A percentile compares a stretch with the other conserved stretches of the same genome.
These are phyloP conservation scores for Zootermopsis nevadensis DNA, from an alignment of 2,888 invertebrate genomes.

Conservation along the genomic window DNA sequence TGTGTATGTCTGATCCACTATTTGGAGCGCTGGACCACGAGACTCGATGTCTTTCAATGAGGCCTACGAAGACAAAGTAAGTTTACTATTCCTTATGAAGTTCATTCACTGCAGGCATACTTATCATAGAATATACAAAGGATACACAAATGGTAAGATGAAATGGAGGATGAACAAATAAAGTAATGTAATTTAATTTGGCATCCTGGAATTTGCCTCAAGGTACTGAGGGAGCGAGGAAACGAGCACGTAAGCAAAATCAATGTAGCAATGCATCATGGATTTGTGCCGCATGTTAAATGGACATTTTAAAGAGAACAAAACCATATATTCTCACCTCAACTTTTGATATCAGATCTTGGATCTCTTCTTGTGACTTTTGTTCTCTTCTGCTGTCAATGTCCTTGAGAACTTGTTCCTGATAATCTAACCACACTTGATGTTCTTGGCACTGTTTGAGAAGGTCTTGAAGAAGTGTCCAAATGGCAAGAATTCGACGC, in stretches of 20 bases:
- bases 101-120: no score
- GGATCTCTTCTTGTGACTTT: constrained; percentile 44
- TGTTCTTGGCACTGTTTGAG: constrained; percentile 68
- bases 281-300: no score
- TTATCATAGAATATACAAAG: no score
- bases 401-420: constrained; percentile 71
- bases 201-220: no score
- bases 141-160: no score
- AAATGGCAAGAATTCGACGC: constrained; percentile 71
- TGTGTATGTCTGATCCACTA: constrained; percentile 76
- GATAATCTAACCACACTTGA: constrained; percentile 71
- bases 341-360: constrained; percentile 38
- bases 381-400: constrained; percentile 60
- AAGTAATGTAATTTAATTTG: no score
- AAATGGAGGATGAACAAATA: no score
- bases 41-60: constrained; percentile 66
- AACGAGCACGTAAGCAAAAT: no score
- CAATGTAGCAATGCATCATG: no score
- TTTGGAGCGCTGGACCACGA: constrained; percentile 68
- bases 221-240: no score
- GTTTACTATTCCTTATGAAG: not conserved
- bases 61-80: constrained; percentile 40
- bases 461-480: constrained; percentile 72
- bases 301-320: not conserved
- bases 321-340: constrained; percentile 46